Evolutionary conservation across 2,113 vertebrate genomes (phyloP), one percentile per base, ranked within the genome.

Genomic region (Microcebus griseorufus): DNA sequence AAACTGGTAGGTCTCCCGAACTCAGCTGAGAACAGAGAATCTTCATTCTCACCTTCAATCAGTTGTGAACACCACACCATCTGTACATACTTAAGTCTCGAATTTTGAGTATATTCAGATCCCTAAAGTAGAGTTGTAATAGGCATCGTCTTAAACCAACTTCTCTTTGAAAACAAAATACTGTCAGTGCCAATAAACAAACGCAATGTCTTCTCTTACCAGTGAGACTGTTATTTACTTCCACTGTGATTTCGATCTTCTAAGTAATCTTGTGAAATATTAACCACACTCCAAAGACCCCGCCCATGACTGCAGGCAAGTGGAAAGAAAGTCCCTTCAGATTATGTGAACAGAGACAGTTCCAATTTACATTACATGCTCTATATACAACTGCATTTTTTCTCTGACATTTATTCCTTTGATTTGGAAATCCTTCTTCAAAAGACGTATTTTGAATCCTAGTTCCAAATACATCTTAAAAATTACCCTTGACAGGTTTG

Each of bases 191-290:
- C 53, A 75, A 80, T 37, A 93, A 79, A 90, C 9, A 85, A 80
- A 48, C 85, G 22, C 18, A 39, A 34, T 69, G 29, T 45, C 90
- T 96, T 55, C 53, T 84, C 48, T 45, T 62, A 70, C 55, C 84
- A 42, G 90, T 17, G 53, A 96, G 65, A 90, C 5, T 39, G 60
- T 14, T 8, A 92, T 86, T 92, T 88, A 94, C 27, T 23, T 72
- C 11, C 16, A 39, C 18, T 64, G 45, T 58, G 90, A 94, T 51
- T 80, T 92, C 69, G 70, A n/a, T 92, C 83, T 83, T 82, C 80
- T 69, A 88, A 97, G 39, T 48, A 95, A 75, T 69, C 84, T 90
- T 76, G 83, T 88, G 87, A 97, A 93, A 90, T 94, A 95, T 32
- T 92, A 92, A 93, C 88, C 93, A 45, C 7, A 51, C 62, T 60